Evolutionary conservation across 1,140 invertebrate genomes (phyloP).

Genomic region (Bombus affinis): DNA sequence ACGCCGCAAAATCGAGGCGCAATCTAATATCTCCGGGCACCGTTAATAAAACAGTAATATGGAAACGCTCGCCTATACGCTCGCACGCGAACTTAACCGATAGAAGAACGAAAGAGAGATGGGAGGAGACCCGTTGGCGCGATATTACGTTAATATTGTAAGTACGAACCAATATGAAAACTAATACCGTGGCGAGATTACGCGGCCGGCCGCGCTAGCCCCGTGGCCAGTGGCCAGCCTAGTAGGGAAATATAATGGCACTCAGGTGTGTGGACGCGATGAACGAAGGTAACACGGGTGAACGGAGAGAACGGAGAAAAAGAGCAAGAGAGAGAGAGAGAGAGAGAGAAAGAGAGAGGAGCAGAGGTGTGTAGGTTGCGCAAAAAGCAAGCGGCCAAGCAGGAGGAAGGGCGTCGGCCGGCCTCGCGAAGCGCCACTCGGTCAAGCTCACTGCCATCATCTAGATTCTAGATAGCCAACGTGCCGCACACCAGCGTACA

Average conservation of each 20-base stretch:
- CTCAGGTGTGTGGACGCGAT: conserved; percentile 54
- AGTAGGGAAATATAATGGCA: conserved; percentile 60
- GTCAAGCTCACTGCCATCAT: conserved; percentile 79
- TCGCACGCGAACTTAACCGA: background rate
- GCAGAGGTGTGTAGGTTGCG: conserved; percentile 58
- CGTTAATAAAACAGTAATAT: conserved; percentile 51
- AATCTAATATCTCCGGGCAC: conserved; percentile 23
- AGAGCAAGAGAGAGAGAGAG: background rate
- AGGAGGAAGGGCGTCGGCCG: conserved; percentile 76
- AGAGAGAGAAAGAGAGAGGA: background rate
- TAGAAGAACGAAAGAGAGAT: background rate
- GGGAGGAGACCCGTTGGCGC: background rate
- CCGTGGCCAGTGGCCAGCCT: background rate
- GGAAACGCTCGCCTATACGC: conserved; percentile 14
- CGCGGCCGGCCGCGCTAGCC: conserved; percentile 18
- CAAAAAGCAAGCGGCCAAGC: conserved; percentile 58
- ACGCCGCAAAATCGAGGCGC: conserved; percentile 17
- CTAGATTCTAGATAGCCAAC: conserved; percentile 69
- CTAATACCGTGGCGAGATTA: conserved; percentile 52
- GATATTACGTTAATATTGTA: conserved; percentile 50
- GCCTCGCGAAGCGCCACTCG: conserved; percentile 78
- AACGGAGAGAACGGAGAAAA: background rate
- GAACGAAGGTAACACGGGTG: conserved; percentile 5
- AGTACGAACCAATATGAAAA: conserved; percentile 50
- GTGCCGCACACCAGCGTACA: conserved; percentile 3